Evolutionary conservation across 1,140 invertebrate species (phyloP).

Genomic region (Ctenoplectra terminalis): DNA sequence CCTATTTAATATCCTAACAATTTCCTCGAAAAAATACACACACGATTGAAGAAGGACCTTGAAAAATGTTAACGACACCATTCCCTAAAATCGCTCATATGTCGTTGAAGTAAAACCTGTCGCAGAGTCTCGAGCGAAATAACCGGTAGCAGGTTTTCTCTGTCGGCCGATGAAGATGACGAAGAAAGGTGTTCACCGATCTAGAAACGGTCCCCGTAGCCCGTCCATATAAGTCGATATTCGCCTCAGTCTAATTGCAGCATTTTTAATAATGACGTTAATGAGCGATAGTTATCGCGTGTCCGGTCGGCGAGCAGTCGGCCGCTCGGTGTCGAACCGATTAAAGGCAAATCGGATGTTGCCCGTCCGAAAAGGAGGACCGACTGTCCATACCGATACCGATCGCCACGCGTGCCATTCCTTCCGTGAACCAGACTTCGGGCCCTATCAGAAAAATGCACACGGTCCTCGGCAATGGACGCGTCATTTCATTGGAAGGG

Average conservation of each 20-base stretch:
- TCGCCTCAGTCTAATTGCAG: conserved; percentile 65
- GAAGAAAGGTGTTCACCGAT: conserved; percentile 38
- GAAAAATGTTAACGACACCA: conserved; percentile 3
- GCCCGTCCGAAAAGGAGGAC: conserved; percentile 54
- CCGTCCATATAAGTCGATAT: conserved; percentile 62
- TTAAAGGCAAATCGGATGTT: conserved; percentile 70
- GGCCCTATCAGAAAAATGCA: conserved; percentile 45
- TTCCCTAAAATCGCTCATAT: conserved; percentile 1
- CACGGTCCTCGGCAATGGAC: not conserved
- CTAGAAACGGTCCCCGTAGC: not conserved
- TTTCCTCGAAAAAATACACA: not conserved
- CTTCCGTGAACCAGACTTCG: conserved; percentile 17
- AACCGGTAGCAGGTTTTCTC: conserved; percentile 10
- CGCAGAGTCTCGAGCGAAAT: not conserved
- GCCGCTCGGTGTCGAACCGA: conserved; percentile 58
- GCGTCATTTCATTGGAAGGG: conserved; percentile 60
- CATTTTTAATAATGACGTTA: conserved; percentile 74
- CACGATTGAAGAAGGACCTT: not conserved
- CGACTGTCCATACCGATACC: conserved; percentile 56
- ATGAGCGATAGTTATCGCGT: conserved; percentile 71
- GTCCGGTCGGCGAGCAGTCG: conserved; percentile 53
- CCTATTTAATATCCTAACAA: not conserved
- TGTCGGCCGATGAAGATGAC: not conserved
- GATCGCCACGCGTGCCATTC: conserved; percentile 63
- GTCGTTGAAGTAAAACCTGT: conserved; percentile 1